A percentile compares a stretch with the other conserved stretches of the same genome.
phyloP scores from a whole-genome alignment of 2,888 invertebrate genomes.

The Nymphalis urticae region DNA sequence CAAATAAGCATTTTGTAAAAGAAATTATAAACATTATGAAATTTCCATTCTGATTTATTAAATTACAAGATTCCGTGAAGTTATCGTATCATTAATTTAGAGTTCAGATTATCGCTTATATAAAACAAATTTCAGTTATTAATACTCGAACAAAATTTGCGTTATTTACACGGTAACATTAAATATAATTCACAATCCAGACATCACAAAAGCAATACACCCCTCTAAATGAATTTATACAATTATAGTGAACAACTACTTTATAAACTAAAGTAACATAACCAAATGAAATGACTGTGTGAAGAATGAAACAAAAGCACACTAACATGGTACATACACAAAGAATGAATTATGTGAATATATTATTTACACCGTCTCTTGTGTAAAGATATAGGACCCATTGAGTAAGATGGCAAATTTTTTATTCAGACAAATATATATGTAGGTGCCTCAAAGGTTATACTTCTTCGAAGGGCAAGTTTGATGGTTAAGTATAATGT shows the following conservation, averaged over 20 bases:
- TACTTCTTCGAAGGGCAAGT: no score
- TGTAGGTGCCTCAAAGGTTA: no score
- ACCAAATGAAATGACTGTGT: conserved; percentile 12
- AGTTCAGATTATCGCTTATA: not conserved
- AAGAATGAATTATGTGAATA: not conserved
- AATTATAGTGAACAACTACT: conserved; percentile 1
- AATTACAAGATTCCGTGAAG: no score
- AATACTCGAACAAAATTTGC: not conserved
- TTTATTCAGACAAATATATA: not conserved
- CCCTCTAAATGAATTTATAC: not conserved
- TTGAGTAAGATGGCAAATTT: conserved; percentile 17
- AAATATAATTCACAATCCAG: conserved; percentile 1
- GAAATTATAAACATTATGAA: no score
- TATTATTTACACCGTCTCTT: not conserved
- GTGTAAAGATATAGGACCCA: conserved; percentile 3
- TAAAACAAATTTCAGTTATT: not conserved
- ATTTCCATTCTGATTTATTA: no score
- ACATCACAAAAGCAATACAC: conserved; percentile 10
- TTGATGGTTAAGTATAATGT: no score
- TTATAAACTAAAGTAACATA: no score
- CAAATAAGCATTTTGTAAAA: no score
- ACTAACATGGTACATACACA: not conserved
- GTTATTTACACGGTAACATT: not conserved
- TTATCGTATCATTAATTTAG: no score
- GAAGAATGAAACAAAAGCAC: not conserved